A percentile compares a stretch with the other conserved stretches of the same genome.
phyloP scores from a whole-genome alignment of 2,113 vertebrate genomes.

The Pipra filicauda region DNA sequence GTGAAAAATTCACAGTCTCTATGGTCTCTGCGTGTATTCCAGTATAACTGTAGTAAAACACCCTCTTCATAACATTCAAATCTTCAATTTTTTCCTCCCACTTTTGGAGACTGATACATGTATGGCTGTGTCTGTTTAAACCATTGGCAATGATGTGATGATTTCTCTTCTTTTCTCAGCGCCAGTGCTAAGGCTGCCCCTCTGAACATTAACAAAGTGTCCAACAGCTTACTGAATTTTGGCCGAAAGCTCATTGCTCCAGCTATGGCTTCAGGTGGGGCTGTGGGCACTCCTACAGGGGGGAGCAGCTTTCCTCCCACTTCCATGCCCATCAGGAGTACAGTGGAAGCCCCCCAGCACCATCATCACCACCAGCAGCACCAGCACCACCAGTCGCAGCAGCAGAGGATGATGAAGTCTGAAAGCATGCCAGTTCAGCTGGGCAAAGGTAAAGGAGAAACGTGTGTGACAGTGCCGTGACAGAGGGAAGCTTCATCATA shows the following conservation, averaged over 20 bases:
- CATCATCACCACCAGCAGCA: conserved; percentile 39
- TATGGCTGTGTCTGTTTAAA: neutral
- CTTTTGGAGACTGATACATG: neutral
- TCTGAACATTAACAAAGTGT: conserved; percentile 97
- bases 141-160: neutral
- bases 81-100: neutral
- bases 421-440: conserved; percentile 97
- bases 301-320: conserved; percentile 53
- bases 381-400: conserved; percentile 51
- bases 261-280: conserved; percentile 72
- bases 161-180: conserved; percentile 49
- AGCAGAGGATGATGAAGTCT: conserved; percentile 90
- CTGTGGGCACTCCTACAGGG: conserved; percentile 46
- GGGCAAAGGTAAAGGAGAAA: conserved; percentile 85
- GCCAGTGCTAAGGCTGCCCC: conserved; percentile 80
- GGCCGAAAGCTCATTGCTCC: conserved; percentile 95
- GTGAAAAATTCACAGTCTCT: neutral
- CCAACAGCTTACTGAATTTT: conserved; percentile 93
- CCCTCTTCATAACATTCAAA: neutral
- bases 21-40: neutral
- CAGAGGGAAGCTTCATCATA: accelerated
- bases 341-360: conserved; percentile 56
- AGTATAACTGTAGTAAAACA: neutral
- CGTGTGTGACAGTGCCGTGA: accelerated
- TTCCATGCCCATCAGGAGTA: neutral